Evolutionary conservation across 2,888 invertebrate genomes (phyloP).

Genomic region (Drosophila atroscutellata): DNA sequence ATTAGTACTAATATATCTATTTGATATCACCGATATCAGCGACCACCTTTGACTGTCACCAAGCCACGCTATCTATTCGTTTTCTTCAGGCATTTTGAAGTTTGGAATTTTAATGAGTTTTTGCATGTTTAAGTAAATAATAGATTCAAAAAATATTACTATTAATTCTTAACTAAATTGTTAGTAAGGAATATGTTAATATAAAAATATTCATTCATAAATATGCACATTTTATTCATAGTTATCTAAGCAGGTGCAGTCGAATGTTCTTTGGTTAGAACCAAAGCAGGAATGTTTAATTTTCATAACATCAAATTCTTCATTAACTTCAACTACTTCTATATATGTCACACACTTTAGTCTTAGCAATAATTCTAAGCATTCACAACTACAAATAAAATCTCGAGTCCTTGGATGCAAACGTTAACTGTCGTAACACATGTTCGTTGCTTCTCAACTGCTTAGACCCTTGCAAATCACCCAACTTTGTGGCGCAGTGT

Average conservation of each 20-base stretch:
- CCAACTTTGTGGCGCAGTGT: slow-evolving; percentile 37
- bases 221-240: not conserved
- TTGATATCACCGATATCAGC: slow-evolving; percentile 19
- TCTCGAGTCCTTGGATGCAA: not conserved
- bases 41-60: slow-evolving; percentile 3
- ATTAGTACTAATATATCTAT: slow-evolving; percentile 41
- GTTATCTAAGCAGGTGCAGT: not conserved
- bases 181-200: not conserved
- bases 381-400: not conserved
- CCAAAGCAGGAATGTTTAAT: not conserved
- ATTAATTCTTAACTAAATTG: not conserved
- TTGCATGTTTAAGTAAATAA: not conserved
- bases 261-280: not conserved
- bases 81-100: not conserved
- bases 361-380: not conserved
- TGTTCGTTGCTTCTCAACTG: not conserved
- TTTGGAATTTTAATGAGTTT: not conserved
- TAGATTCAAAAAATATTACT: not conserved
- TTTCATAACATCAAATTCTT: not conserved
- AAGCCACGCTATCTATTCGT: not conserved
- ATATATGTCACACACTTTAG: no score
- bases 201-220: not conserved
- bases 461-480: not conserved
- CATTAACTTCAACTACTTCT: not conserved
- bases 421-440: not conserved